These are phyloP conservation scores for Alligator sinensis DNA, from an alignment of 2,113 vertebrate genomes.

Conservation along the genomic window DNA sequence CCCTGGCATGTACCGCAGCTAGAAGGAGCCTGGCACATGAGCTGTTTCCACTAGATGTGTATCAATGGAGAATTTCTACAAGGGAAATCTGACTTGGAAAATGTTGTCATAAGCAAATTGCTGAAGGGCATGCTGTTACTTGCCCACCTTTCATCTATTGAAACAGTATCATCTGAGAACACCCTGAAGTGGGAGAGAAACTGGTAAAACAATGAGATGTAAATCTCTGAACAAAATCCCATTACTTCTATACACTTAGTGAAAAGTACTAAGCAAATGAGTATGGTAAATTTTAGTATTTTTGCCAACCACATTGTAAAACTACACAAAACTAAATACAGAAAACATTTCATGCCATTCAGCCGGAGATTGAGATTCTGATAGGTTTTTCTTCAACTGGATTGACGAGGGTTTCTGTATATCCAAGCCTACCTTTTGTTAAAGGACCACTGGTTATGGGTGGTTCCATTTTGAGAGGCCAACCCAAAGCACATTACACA, in stretches of 20 bases:
- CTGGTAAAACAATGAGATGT: neutral
- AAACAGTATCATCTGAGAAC: neutral
- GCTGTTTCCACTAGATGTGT: accelerated
- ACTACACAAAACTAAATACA: neutral
- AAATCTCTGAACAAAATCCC: neutral
- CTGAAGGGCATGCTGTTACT: neutral
- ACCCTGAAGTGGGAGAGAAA: neutral
- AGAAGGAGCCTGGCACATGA: accelerated
- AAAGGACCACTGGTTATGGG: neutral
- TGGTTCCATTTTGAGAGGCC: neutral
- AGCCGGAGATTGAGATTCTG: neutral
- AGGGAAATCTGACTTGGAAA: neutral
- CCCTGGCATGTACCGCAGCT: accelerated
- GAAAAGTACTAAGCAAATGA: neutral
- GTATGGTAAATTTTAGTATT: neutral
- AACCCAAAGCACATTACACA: neutral
- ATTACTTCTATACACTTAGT: neutral
- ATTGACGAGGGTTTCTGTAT: neutral
- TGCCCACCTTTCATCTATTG: neutral
- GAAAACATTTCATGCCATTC: neutral
- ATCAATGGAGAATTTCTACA: neutral
- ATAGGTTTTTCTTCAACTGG: neutral
- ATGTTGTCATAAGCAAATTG: accelerated
- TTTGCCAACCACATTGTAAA: neutral
- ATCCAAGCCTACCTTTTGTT: neutral